Conservation (phyloP, 2,888 invertebrate species). For the Drosophila silvestris region DNA sequence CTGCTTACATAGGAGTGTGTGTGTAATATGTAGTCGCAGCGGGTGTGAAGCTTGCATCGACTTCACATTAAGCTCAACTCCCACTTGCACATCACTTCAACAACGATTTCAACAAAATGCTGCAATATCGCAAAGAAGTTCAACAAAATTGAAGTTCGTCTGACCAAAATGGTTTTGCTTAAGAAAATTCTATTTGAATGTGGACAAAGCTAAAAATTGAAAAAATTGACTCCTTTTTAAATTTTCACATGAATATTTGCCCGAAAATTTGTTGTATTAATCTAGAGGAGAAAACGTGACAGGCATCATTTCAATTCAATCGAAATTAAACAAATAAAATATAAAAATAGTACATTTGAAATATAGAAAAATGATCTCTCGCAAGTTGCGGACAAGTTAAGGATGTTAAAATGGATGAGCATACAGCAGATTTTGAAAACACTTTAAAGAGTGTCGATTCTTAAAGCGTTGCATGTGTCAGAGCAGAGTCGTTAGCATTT, state of each 20-base stretch:
- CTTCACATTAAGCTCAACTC: conserved; percentile 18
- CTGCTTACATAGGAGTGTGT: conserved; percentile 21
- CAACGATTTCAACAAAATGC: neutral
- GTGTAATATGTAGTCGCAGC: conserved; percentile 9
- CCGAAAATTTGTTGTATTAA: neutral
- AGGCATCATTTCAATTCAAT: neutral
- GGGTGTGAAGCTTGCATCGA: conserved; percentile 14
- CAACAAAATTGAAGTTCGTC: neutral
- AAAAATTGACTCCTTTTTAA: neutral
- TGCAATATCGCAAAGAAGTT: neutral
- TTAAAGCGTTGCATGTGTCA: conserved; percentile 35
- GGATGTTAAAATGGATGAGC: neutral
- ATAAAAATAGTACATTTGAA: neutral
- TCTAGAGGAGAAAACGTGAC: neutral
- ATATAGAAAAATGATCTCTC: neutral
- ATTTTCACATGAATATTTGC: neutral
- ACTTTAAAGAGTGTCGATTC: conserved; percentile 21
- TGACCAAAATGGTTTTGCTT: neutral
- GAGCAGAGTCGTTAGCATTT: conserved; percentile 53
- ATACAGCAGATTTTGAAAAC: neutral
- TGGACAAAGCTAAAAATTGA: neutral
- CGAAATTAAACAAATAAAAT: neutral
- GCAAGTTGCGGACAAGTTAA: neutral
- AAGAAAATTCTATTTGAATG: neutral
- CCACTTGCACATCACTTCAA: conserved; percentile 9